Conservation (phyloP, 2,888 invertebrate genomes). For the Morinoia aosen region DNA sequence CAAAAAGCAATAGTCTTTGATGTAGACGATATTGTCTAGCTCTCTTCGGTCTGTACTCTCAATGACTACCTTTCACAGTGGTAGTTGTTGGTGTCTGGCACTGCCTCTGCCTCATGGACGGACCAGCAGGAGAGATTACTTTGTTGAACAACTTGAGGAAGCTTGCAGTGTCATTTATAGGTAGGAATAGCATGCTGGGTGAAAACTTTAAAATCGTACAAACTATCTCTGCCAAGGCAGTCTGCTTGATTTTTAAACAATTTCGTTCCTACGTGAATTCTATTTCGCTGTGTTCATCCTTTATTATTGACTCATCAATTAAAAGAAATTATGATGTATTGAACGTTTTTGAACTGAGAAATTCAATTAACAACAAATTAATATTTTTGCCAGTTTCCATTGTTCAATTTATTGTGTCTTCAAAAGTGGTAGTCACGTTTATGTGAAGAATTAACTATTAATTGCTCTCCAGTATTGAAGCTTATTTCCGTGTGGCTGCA, state of each 20-base stretch:
- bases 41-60: not conserved
- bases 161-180: not conserved
- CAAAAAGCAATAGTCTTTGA: conserved; percentile 80
- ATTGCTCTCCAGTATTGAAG: not conserved
- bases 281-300: no score
- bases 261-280: not conserved
- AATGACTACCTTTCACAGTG: not conserved
- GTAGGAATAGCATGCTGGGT: conserved; percentile 2
- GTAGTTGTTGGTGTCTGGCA: not conserved
- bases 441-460: not conserved
- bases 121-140: not conserved
- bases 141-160: not conserved
- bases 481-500: not conserved
- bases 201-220: not conserved
- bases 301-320: no score
- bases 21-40: not conserved
- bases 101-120: not conserved
- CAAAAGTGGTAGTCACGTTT: not conserved
- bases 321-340: not conserved
- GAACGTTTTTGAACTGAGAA: not conserved
- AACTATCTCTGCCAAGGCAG: not conserved
- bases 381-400: not conserved
- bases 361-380: not conserved
- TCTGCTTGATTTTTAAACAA: not conserved
- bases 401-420: not conserved